Conservation (phyloP, 2,113 vertebrate species). For the Microtus oregoni region DNA sequence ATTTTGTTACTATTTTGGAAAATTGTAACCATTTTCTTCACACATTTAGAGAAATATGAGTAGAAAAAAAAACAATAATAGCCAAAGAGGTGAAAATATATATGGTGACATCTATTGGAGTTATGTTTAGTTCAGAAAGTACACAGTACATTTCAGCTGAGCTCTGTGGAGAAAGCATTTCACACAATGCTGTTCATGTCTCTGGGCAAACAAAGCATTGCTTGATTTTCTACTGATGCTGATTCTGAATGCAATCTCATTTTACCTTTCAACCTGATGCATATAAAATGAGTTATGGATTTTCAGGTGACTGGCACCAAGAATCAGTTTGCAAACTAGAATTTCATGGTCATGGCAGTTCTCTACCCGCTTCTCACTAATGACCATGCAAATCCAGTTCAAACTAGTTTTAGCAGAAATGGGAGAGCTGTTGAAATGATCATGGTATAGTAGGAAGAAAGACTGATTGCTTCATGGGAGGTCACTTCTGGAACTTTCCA, state of each 20-base stretch:
- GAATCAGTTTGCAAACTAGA: not conserved
- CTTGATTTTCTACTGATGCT: not conserved
- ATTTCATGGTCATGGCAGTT: not conserved
- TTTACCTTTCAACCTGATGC: slow-evolving; percentile 18
- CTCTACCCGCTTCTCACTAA: not conserved
- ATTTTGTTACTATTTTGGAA: slow-evolving; percentile 38
- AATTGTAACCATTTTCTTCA: slow-evolving; percentile 22
- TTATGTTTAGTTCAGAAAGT: slow-evolving; percentile 43
- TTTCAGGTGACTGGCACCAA: not conserved
- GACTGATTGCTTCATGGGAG: not conserved
- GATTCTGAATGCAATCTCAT: not conserved
- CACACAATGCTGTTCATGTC: slow-evolving; percentile 25
- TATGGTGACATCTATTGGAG: not conserved
- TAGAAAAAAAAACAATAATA: not conserved
- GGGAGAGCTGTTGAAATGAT: not conserved
- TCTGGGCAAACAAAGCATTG: not conserved
- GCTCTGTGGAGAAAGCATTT: slow-evolving; percentile 7
- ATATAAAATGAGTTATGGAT: not conserved
- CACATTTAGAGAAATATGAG: not conserved
- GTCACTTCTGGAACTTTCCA: not conserved
- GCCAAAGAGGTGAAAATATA: slow-evolving; percentile 2
- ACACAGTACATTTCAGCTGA: slow-evolving; percentile 2
- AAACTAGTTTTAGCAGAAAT: not conserved
- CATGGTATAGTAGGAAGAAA: not conserved
- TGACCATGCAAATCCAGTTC: not conserved